A percentile compares a stretch with the other conserved stretches of the same genome.
These are phyloP conservation scores for Glandiceps talaboti DNA, from an alignment of 53 echinoderm and acorn worm species.

Conservation along the genomic window DNA sequence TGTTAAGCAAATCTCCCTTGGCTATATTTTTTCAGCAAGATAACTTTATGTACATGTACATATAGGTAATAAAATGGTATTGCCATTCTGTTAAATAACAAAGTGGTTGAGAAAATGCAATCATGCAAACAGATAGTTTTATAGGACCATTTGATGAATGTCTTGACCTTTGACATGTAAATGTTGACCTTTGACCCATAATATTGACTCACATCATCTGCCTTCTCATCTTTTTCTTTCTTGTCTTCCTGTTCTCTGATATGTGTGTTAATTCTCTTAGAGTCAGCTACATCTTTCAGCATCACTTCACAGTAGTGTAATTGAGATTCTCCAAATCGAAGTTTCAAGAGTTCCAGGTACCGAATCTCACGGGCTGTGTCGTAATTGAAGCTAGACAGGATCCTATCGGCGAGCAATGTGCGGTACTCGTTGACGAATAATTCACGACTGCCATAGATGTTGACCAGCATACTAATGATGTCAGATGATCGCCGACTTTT, in stretches of 20 bases:
- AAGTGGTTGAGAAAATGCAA: too few relatives aligned
- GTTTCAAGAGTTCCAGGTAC: slow-evolving; percentile 87
- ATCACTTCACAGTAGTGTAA: slow-evolving; percentile 97
- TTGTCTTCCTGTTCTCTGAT: slow-evolving; percentile 22
- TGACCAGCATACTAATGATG: slow-evolving; percentile 94
- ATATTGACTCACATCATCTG: not conserved
- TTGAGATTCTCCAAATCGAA: slow-evolving; percentile 90
- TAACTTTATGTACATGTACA: too few relatives aligned
- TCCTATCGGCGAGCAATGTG: slow-evolving; percentile 81
- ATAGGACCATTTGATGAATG: too few relatives aligned
- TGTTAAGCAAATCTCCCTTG: too few relatives aligned
- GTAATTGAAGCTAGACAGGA: slow-evolving; percentile 79
- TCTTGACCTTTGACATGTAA: too few relatives aligned
- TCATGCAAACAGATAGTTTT: too few relatives aligned
- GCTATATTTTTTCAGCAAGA: too few relatives aligned
- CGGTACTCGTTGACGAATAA: slow-evolving; percentile 93
- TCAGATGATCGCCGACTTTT: slow-evolving; percentile 84
- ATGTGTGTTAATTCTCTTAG: slow-evolving; percentile 47
- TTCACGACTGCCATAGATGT: slow-evolving; percentile 87
- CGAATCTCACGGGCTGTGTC: slow-evolving; percentile 92
- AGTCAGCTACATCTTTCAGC: slow-evolving; percentile 95
- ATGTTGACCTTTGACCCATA: too few relatives aligned
- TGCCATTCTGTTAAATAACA: too few relatives aligned
- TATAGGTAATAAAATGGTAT: too few relatives aligned
- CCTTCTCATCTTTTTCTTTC: not conserved